Base-by-base conservation (phyloP, 1,140 invertebrate species). In the Riptortus pedestris region DNA sequence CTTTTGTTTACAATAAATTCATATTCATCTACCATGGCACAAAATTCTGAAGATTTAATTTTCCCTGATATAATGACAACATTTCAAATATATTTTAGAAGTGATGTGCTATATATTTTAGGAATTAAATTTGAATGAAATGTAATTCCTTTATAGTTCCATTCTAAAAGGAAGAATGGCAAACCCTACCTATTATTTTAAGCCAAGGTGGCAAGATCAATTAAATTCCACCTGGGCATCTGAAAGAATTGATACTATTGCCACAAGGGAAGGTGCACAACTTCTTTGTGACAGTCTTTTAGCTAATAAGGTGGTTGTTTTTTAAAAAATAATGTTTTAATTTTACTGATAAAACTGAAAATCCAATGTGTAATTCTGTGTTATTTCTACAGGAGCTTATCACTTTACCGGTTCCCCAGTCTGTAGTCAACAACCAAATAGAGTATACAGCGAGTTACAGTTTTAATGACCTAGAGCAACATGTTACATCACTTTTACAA, bases 161-260 rank as follows among this genome's bases (percentile, higher is more conserved):
- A n/a, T n/a, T n/a, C n/a, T n/a, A n/a, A n/a, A n/a, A n/a, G n/a
- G n/a, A 38, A 38, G 14, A 55, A 55, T 55, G 51, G 51, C 51
- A 24, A 55, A 55, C 26, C 51, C 51, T 55, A 55, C 51, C 22
- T 55, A 55, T 55, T 55, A 55, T 24, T 55, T 55, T 26, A 70
- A 68, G 55, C 67, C 67, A 16, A 80, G 81, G 71, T 83, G 80
- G 77, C 70, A 74, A 29, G 81, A 82, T 43, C 79, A 81, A 69
- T 75, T 79, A 26, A 82, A 82, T 68, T 73, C 74, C 29, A 72
- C 75, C 18, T 85, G 83, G 83, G 75, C 80, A 2, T 67, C 72
- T 65, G 82, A 83, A 72, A 78, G 80, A 67, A 79, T 79, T 70
- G 81, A 84, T 71, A 74, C 69, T 64, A 74, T 84, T 60, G 76